Evolutionary conservation across 2,113 vertebrate species (phyloP).

Genomic region (Trogon melanurus): DNA sequence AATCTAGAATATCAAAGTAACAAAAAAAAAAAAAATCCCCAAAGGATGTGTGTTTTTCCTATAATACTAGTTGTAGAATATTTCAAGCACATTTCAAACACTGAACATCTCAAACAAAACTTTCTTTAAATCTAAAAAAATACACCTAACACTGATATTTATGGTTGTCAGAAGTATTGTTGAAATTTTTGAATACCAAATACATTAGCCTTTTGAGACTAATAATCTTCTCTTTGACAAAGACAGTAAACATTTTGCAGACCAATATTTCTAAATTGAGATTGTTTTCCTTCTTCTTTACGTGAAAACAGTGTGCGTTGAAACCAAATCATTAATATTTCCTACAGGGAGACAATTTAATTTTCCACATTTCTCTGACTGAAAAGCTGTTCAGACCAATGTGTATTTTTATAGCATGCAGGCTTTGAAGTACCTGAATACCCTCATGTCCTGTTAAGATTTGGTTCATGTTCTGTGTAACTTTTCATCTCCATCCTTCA

Average conservation of each 20-base stretch:
- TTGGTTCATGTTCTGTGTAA: background rate
- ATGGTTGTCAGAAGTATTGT: background rate
- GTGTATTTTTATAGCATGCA: background rate
- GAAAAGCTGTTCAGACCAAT: background rate
- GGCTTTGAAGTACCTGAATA: background rate
- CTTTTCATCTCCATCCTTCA: background rate
- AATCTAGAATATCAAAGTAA: background rate
- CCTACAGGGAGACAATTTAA: background rate
- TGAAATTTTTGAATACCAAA: background rate
- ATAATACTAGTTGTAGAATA: background rate
- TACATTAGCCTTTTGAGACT: background rate
- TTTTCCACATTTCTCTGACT: background rate
- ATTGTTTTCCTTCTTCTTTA: background rate
- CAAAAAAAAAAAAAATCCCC: background rate
- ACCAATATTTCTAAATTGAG: background rate
- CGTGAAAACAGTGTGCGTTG: background rate
- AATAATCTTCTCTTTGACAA: background rate
- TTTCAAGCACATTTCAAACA: background rate
- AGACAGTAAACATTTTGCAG: background rate
- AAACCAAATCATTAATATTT: constrained; percentile 12
- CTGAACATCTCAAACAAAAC: background rate
- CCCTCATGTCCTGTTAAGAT: background rate
- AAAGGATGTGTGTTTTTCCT: background rate
- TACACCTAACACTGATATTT: background rate
- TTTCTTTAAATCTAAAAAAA: background rate